These are phyloP conservation scores for Zosterops hypoxanthus DNA, from an alignment of 2,113 vertebrate genomes.

Conservation along the genomic window DNA sequence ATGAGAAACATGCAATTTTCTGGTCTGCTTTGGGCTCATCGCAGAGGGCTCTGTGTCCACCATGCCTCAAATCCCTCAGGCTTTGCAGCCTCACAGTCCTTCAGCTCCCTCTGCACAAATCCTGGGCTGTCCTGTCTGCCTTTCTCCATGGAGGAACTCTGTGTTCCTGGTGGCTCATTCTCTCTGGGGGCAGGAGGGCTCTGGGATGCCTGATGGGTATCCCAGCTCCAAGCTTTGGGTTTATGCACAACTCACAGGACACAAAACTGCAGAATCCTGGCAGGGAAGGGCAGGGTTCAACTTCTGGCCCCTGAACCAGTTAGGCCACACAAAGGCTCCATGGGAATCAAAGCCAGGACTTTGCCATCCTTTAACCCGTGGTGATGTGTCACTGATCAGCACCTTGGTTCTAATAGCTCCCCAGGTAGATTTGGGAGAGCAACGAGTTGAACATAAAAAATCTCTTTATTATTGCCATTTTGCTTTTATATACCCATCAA, in stretches of 20 bases:
- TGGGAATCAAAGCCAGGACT: not conserved
- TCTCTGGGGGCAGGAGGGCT: not conserved
- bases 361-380: constrained; percentile 52
- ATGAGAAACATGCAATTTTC: accelerated
- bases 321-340: not conserved
- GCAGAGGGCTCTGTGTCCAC: accelerated
- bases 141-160: accelerated
- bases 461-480: constrained; percentile 82
- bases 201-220: not conserved
- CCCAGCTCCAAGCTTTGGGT: not conserved
- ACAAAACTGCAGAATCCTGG: not conserved
- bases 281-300: not conserved
- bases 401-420: constrained; percentile 68
- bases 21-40: not conserved
- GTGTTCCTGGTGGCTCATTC: not conserved
- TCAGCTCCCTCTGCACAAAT: accelerated
- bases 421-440: constrained; percentile 72
- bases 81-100: accelerated
- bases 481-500: constrained; percentile 84
- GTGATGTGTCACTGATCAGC: constrained; percentile 58
- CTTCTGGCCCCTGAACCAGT: not conserved
- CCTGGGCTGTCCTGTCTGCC: accelerated
- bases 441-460: constrained; percentile 80
- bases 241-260: accelerated
- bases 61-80: accelerated